phyloP scores from a whole-genome alignment of 1,140 invertebrate species.

The Bombyx mori region ASM3026992v2 NC_085128.1:5798501-5799000 shows the following conservation, averaged over 20 bases:
- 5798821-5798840: constrained; percentile 76
- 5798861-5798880: constrained; percentile 92
- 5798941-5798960: constrained; percentile 94
- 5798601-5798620: constrained; percentile 76
- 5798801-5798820: too few relatives aligned
- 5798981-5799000: neutral
- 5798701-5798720: constrained; percentile 96
- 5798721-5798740: constrained; percentile 94
- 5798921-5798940: constrained; percentile 96
- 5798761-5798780: neutral
- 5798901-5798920: constrained; percentile 90
- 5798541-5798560: constrained; percentile 72
- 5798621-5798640: constrained; percentile 88
- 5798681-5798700: constrained; percentile 93
- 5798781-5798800: neutral
- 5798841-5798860: constrained; percentile 89
- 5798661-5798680: constrained; percentile 75
- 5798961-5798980: constrained; percentile 84
- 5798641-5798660: constrained; percentile 77
- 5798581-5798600: constrained; percentile 39
- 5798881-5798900: constrained; percentile 94
- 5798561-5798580: constrained; percentile 70
- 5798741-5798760: constrained; percentile 42
- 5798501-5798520: constrained; percentile 41
- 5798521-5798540: constrained; percentile 52